Base-by-base conservation (phyloP, 2,888 invertebrate species). In the Drosophila neonasuta region DNA sequence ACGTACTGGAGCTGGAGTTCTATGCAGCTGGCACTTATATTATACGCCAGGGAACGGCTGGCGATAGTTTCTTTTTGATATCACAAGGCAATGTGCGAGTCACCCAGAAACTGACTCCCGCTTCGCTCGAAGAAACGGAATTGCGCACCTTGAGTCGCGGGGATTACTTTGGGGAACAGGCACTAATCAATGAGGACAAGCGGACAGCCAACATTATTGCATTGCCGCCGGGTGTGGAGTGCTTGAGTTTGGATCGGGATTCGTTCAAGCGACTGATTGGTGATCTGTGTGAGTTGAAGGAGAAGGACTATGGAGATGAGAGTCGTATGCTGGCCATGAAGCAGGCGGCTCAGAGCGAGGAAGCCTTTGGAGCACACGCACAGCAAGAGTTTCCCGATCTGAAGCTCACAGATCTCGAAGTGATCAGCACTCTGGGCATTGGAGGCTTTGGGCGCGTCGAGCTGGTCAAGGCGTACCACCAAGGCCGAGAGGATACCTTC, bases 141-240 rank as follows among this genome's bases (percentile, higher is more conserved):
- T 93, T 97, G 30, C 94, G 96, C 0, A 92, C 92, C 0, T 92
- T 97, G 11, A 92, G 92, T 9, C 93, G 94, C 46, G 97, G 97
- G 0, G 94, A 96, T 73, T 97, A 95, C 90, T 97, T 97, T 88
- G 97, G 97, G 0, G 97, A 97, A 88, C 94, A 96, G 86, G 97
- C 97, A 1, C 91, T 97, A 54, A 92, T 96, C 62, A 95, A 95
- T 87, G 97, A 97, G 86, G 97, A 97, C 87, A 94, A 95, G 57
- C 92, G 98, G 45, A 96, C 98, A 34, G 98, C 98, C 6, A 97
- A 97, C 70, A 97, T 97, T 30, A 96, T 96, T n/a, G 98, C 98
- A 0, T 92, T 96, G 86, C 93, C 94, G 57, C 94, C 97, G 41
- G 94, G 97, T 64, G 94, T 97, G 71, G 94, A 98, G 92, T 98